Evolutionary conservation across 1,140 invertebrate genomes (phyloP).

Genomic region (Platyscapa corneri): DNA sequence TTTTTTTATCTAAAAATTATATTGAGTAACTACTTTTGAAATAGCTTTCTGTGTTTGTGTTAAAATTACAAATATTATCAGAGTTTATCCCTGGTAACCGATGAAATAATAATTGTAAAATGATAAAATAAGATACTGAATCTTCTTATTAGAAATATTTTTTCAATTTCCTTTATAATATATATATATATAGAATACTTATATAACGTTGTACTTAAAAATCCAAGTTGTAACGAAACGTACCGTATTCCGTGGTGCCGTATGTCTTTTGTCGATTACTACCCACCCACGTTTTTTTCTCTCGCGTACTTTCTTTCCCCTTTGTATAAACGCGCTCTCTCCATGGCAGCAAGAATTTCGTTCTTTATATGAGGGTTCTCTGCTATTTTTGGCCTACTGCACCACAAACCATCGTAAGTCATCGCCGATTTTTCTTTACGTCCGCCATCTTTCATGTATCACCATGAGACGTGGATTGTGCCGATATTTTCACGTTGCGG

Average conservation of each 20-base stretch:
- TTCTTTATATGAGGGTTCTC: constrained; percentile 25
- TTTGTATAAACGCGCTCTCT: background rate
- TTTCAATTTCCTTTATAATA: too few relatives aligned
- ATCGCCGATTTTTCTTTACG: constrained; percentile 53
- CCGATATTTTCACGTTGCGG: background rate
- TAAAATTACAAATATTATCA: too few relatives aligned
- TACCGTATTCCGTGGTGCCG: background rate
- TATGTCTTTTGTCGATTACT: constrained; percentile 25
- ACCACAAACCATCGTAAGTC: constrained; percentile 46
- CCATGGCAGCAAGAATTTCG: constrained; percentile 15
- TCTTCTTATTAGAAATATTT: too few relatives aligned
- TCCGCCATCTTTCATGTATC: background rate
- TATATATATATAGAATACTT: too few relatives aligned
- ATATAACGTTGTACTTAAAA: background rate
- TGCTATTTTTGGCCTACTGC: constrained; percentile 52
- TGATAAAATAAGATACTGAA: too few relatives aligned
- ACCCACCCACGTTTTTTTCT: background rate
- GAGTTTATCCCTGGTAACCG: too few relatives aligned
- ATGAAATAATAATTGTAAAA: too few relatives aligned
- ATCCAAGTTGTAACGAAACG: background rate
- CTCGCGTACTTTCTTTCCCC: background rate
- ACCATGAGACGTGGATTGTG: background rate
- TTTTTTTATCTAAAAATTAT: too few relatives aligned
- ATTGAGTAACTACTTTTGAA: too few relatives aligned
- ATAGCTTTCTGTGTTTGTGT: too few relatives aligned